phyloP scores from a whole-genome alignment of 2,113 vertebrate species.

The Chionomys nivalis region DNA sequence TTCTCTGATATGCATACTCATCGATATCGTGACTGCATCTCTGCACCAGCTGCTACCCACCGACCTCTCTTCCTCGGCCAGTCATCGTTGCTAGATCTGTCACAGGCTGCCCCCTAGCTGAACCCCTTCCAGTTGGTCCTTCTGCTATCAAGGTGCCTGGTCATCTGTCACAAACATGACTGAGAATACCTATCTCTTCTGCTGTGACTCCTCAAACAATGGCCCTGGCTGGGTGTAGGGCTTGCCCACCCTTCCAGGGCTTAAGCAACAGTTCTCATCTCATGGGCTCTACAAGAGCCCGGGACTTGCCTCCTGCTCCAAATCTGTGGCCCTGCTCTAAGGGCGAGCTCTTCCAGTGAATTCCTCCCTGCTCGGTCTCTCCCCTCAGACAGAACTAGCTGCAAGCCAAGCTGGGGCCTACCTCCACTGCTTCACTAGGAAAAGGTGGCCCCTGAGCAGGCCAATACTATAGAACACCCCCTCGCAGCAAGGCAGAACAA shows the following conservation, averaged over 20 bases:
- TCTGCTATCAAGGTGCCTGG: neutral
- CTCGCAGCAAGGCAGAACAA: neutral
- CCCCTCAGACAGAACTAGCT: neutral
- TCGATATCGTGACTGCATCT: neutral
- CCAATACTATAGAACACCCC: neutral
- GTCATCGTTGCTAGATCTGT: neutral
- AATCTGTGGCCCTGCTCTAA: neutral
- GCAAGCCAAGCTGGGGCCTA: neutral
- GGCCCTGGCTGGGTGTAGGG: neutral
- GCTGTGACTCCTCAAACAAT: neutral
- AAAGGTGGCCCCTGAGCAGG: neutral
- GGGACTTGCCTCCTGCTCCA: neutral
- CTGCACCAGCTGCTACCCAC: neutral
- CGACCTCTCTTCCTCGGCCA: neutral
- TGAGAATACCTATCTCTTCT: neutral
- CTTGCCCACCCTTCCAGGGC: neutral
- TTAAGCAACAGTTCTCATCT: neutral
- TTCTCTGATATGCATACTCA: neutral
- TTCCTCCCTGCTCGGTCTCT: neutral
- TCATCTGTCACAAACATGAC: neutral
- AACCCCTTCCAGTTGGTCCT: neutral
- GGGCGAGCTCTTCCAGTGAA: neutral
- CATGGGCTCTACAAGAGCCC: too few relatives aligned
- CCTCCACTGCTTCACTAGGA: neutral
- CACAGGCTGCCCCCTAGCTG: neutral